These are phyloP conservation scores for Lapara coniferarum DNA, from an alignment of 2,888 invertebrate genomes.

Conservation along the genomic window DNA sequence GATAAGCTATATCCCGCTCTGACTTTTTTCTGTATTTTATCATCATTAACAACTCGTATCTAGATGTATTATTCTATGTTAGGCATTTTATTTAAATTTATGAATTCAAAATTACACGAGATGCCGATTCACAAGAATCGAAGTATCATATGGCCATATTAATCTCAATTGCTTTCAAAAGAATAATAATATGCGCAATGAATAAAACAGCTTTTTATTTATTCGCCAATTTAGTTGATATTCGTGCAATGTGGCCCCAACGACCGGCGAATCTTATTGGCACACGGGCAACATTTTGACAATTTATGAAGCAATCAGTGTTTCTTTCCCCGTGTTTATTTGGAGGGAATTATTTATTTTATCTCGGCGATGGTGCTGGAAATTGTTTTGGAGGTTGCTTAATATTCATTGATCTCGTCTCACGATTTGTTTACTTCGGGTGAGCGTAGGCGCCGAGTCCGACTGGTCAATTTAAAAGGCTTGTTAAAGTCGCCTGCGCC, in stretches of 20 bases:
- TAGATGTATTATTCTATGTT: constrained; percentile 10
- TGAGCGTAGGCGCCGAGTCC: constrained; percentile 63
- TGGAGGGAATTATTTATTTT: constrained; percentile 72
- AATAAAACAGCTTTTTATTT: constrained; percentile 56
- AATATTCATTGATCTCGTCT: constrained; percentile 79
- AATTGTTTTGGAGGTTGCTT: constrained; percentile 75
- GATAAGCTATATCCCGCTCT: background rate
- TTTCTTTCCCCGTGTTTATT: constrained; percentile 71
- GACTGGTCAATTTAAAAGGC: constrained; percentile 68
- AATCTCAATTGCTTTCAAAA: constrained; percentile 61
- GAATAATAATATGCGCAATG: constrained; percentile 54
- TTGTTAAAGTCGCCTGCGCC: constrained; percentile 40
- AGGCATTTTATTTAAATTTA: constrained; percentile 8
- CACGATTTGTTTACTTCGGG: constrained; percentile 75
- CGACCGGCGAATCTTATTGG: constrained; percentile 61
- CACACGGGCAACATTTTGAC: constrained; percentile 64
- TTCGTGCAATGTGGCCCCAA: constrained; percentile 63
- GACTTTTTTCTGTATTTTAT: constrained; percentile 8
- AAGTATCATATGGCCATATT: constrained; percentile 38
- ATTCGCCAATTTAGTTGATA: constrained; percentile 66
- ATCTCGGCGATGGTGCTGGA: constrained; percentile 65
- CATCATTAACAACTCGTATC: constrained; percentile 16
- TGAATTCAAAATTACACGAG: background rate
- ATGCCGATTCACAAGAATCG: background rate
- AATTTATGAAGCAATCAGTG: constrained; percentile 80